phyloP scores from a whole-genome alignment of 2,888 invertebrate species.

The Eupithecia abbreviata region DNA sequence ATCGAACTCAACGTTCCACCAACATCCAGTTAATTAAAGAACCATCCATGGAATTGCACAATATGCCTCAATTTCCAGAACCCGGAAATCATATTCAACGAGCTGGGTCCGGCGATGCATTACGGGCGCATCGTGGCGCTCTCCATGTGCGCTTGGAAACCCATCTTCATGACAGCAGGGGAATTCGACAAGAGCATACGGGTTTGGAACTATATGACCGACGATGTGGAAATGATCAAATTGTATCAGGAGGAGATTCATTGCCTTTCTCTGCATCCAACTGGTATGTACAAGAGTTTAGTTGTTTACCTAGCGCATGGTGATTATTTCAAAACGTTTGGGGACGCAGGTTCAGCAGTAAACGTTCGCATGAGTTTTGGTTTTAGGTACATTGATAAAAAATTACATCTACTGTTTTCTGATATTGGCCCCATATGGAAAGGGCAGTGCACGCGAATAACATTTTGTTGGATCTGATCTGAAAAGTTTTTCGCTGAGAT shows the following conservation, averaged over 20 bases:
- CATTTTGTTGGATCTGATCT: no score
- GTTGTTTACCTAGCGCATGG: no score
- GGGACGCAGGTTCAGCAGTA: no score
- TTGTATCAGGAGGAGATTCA: conserved; percentile 93
- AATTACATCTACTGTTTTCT: no score
- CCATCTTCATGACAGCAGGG: conserved; percentile 93
- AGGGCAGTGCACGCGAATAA: no score
- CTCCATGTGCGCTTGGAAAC: conserved; percentile 94
- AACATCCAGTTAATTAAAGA: neutral
- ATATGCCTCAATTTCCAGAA: conserved; percentile 60
- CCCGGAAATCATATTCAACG: conserved; percentile 85
- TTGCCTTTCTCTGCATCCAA: conserved; percentile 89
- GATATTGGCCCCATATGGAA: no score
- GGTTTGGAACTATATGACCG: conserved; percentile 96
- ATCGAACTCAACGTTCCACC: neutral
- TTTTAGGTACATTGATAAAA: no score
- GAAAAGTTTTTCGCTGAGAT: no score
- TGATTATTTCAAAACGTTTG: no score
- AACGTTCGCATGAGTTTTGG: no score
- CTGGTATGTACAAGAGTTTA: conserved; percentile 53
- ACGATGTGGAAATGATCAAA: conserved; percentile 90
- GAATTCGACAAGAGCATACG: conserved; percentile 92
- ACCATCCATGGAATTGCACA: conserved; percentile 6
- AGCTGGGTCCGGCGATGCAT: conserved; percentile 90
- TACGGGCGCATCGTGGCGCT: conserved; percentile 91